Evolutionary conservation across 2,888 invertebrate species (phyloP).

Genomic region (Catocala fraxini): DNA sequence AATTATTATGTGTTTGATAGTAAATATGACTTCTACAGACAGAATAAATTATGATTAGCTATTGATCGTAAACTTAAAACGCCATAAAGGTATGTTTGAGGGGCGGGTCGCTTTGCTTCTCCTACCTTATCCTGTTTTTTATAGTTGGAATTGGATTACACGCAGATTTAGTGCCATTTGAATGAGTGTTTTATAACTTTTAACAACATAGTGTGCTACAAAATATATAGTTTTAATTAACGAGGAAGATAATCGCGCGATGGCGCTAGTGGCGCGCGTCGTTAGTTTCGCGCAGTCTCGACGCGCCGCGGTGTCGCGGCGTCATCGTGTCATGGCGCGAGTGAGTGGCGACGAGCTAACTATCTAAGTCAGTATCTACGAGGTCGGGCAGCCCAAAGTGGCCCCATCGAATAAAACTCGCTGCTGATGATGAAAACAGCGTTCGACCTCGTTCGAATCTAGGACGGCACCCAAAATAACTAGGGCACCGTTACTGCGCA

Average conservation of each 20-base stretch:
- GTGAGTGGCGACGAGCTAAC: constrained; percentile 55
- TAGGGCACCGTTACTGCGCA: constrained; percentile 84
- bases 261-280: constrained; percentile 1
- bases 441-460: constrained; percentile 81
- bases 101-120: neutral
- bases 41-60: neutral
- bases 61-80: neutral
- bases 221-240: neutral
- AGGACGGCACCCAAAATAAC: constrained; percentile 85
- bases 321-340: constrained; percentile 31
- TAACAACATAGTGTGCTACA: neutral
- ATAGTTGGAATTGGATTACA: neutral
- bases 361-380: constrained; percentile 69
- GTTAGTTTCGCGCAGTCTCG: constrained; percentile 8
- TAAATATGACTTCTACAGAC: too few relatives aligned
- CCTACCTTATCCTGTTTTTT: neutral
- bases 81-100: neutral
- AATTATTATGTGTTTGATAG: too few relatives aligned
- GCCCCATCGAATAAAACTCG: constrained; percentile 81
- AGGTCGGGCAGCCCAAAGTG: constrained; percentile 75
- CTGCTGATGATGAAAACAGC: constrained; percentile 81
- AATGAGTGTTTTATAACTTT: neutral
- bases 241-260: neutral
- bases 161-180: neutral
- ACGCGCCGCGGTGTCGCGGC: neutral